Evolutionary conservation across 92 coral and sea anemone genomes (phyloP), one percentile per base, ranked within the genome.

Genomic region (Porites divaricata): DNA sequence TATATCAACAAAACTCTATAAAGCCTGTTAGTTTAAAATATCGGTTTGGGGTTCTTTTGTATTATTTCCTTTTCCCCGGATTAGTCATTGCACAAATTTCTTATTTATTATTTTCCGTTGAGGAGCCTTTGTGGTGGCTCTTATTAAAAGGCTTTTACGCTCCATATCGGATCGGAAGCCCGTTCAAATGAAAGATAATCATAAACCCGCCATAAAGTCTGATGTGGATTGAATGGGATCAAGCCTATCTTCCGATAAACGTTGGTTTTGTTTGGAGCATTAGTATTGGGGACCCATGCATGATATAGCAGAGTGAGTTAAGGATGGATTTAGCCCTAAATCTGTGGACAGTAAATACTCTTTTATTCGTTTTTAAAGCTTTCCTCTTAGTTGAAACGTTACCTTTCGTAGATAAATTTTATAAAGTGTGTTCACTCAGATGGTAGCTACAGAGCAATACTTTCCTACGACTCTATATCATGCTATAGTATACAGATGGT

Each of bases 161-260:
- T 66, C 7, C 20, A 50, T 62, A 68, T n/a, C 48, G 67, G 50
- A 82, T 82, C 86, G 86, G 86, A 82, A 82, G 51, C 62, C 17
- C 56, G 35, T 22, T 59, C 75, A 72, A 82, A 71, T 63, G 63
- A 67, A 80, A 82, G 84, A 67, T 79, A 66, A 72, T 58, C 67
- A 24, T 28, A 61, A 48, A 49, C 57, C 72, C 77, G 79, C 62
- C 61, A 78, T 65, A 63, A 63, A 28, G 82, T 78, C 82, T 78
- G 82, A 78, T 15, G 16, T 63, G 22, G 82, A 49, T 63, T 35
- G 20, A 63, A 72, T 64, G 50, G 64, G 70, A 73, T 72, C 23
- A 72, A 49, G 72, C 20, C 62, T 49, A 81, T 72, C 73, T 82
- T 72, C 78, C 78, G 70, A 63, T 63, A 63, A 63, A 58, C 69